Percentiles rank a stretch among this genome's conserved stretches.
phyloP scores from a whole-genome alignment of 2,888 invertebrate genomes.

The Xestia xanthographa region DNA sequence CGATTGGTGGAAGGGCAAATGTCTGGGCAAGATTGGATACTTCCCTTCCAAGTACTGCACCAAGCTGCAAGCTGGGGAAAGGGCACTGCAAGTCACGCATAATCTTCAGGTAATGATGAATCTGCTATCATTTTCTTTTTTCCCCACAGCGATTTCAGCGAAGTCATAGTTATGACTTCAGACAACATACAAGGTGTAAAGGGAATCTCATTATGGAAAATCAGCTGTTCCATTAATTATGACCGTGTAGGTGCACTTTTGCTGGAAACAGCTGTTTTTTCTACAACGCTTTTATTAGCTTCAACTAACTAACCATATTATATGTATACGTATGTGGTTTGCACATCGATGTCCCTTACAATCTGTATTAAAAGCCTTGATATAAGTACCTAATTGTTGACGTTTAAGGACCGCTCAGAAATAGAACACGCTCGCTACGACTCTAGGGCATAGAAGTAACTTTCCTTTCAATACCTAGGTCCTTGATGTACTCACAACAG shows the following conservation, averaged over 20 bases:
- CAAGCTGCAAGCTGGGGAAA: constrained; percentile 96
- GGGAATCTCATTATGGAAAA: neutral
- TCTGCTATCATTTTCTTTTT: neutral
- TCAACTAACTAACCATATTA: no score
- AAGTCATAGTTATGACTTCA: neutral
- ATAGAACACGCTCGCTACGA: neutral
- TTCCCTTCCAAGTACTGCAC: constrained; percentile 99
- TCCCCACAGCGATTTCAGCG: neutral
- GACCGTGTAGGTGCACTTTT: neutral
- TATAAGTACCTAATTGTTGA: neutral
- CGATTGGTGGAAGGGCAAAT: constrained; percentile 99
- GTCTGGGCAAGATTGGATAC: constrained; percentile 96
- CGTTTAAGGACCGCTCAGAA: neutral
- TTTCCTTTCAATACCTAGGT: neutral
- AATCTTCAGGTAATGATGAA: constrained; percentile 83
- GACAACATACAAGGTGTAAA: neutral
- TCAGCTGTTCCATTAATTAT: neutral
- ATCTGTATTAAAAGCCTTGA: no score
- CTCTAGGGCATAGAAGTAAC: neutral
- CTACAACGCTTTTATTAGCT: neutral
- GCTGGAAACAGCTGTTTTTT: neutral
- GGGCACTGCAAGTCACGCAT: constrained; percentile 95
- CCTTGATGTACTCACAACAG: neutral
- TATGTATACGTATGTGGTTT: no score
- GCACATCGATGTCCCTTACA: no score